These are phyloP conservation scores for Metaphire vulgaris DNA, from an alignment of 1,140 invertebrate genomes.

Conservation along the genomic window DNA sequence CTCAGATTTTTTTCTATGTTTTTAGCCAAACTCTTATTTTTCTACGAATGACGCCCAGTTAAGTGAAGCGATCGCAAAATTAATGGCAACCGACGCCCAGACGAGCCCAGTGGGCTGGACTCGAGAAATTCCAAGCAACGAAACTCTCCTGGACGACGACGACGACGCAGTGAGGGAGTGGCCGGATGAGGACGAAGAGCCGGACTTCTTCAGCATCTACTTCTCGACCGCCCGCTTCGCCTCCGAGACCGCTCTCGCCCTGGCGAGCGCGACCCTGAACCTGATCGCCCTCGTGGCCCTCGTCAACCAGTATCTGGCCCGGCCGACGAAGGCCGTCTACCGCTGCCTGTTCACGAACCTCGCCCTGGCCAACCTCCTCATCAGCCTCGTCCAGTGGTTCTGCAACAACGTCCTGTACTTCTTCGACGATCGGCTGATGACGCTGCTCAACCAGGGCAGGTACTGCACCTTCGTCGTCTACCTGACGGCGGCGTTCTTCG, in stretches of 20 bases:
- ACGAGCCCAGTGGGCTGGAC: too few relatives aligned
- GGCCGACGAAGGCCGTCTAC: background rate
- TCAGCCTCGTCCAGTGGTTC: background rate
- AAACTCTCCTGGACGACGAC: too few relatives aligned
- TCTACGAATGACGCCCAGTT: too few relatives aligned
- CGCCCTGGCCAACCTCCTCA: background rate
- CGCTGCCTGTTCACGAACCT: background rate
- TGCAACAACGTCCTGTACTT: background rate
- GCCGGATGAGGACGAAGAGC: background rate
- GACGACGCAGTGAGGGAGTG: too few relatives aligned
- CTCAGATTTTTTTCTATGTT: too few relatives aligned
- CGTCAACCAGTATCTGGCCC: background rate
- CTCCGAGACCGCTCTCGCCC: background rate
- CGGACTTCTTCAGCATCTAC: slow-evolving; percentile 1
- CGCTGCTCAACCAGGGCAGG: background rate
- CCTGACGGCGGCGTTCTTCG: background rate
- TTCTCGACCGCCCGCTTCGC: background rate
- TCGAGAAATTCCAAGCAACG: too few relatives aligned
- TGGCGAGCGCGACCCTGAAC: background rate
- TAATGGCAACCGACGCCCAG: too few relatives aligned
- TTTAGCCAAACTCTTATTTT: too few relatives aligned
- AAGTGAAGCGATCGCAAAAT: too few relatives aligned
- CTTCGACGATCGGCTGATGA: background rate
- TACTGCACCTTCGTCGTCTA: background rate
- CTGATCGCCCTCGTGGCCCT: background rate